Conservation (phyloP, 1,140 invertebrate species). For the Pseudomyrmex pallidus region DNA sequence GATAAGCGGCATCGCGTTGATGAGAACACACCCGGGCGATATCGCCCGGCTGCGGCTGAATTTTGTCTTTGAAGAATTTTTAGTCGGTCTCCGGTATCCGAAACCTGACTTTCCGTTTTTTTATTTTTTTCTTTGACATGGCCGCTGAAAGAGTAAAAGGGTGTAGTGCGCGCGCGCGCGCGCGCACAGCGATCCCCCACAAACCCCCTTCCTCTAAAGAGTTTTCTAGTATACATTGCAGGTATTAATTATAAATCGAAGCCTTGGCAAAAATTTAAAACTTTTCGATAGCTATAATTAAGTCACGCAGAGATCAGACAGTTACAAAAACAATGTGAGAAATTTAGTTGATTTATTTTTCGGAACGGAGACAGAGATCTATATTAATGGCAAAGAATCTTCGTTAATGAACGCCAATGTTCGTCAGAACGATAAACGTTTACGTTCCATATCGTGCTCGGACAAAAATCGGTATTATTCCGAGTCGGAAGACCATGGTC, state of each 20-base stretch:
- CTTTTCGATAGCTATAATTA: too few relatives aligned
- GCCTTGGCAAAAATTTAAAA: background rate
- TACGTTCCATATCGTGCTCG: background rate
- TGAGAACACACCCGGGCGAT: conserved; percentile 7
- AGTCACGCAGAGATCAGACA: too few relatives aligned
- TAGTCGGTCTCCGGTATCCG: conserved; percentile 60
- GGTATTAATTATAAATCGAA: background rate
- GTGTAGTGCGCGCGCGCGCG: too few relatives aligned
- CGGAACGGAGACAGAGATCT: background rate
- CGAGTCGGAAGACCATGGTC: conserved; percentile 39
- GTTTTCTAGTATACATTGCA: too few relatives aligned
- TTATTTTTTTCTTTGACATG: background rate
- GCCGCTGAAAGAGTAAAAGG: too few relatives aligned
- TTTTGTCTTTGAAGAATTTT: conserved; percentile 76
- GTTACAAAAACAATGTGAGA: background rate
- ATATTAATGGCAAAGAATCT: background rate
- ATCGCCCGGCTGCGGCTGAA: conserved; percentile 21
- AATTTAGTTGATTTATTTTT: background rate
- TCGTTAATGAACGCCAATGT: background rate
- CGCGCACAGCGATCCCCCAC: background rate
- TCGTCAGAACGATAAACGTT: conserved; percentile 4
- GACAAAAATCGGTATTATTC: conserved; percentile 30
- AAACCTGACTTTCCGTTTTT: conserved; percentile 1
- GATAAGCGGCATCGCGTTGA: conserved; percentile 46
- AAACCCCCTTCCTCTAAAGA: too few relatives aligned